phyloP scores from a whole-genome alignment of 1,140 invertebrate species.

The fruit fly (Drosophila melanogaster) region Release_6_plus_ISO1_MT NT_033779.5:15597501-15598000 shows the following conservation, averaged over 20 bases:
- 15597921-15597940: slow-evolving; percentile 22
- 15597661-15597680: neutral
- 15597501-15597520: slow-evolving; percentile 19
- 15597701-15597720: too few species aligned
- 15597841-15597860: too few species aligned
- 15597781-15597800: too few species aligned
- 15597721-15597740: too few species aligned
- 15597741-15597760: too few species aligned
- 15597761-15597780: too few species aligned
- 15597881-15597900: neutral
- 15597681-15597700: too few species aligned
- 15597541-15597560: slow-evolving; percentile 1
- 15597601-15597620: slow-evolving; percentile 43
- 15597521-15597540: slow-evolving; percentile 14
- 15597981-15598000: slow-evolving; percentile 56
- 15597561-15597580: neutral
- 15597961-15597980: slow-evolving; percentile 43
- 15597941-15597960: slow-evolving; percentile 44
- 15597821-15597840: too few species aligned
- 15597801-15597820: too few species aligned
- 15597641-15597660: slow-evolving; percentile 5
- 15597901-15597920: too few species aligned
- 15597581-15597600: slow-evolving; percentile 21
- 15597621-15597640: slow-evolving; percentile 24
- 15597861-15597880: too few species aligned